Percentiles rank a stretch among this genome's conserved stretches.
Evolutionary conservation across 1,140 invertebrate species (phyloP).

Genomic region (Drosophila nigromelanica): DNA sequence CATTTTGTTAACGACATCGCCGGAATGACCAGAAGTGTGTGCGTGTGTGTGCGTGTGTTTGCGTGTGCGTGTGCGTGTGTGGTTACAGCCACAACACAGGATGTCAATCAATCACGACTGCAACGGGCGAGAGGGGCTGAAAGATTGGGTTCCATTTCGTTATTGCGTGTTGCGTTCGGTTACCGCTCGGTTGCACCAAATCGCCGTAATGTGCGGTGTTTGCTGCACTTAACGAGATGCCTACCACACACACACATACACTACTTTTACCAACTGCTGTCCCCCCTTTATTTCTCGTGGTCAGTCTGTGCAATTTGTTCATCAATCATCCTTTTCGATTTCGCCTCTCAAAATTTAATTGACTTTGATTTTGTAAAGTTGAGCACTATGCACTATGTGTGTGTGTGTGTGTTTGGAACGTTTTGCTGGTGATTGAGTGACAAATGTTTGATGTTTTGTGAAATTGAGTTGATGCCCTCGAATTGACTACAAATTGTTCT

Average conservation of each 20-base stretch:
- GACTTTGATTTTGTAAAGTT: slow-evolving; percentile 68
- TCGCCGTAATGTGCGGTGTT: slow-evolving; percentile 73
- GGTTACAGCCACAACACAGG: slow-evolving; percentile 36
- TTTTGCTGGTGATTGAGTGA: slow-evolving; percentile 58
- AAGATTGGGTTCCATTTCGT: slow-evolving; percentile 52
- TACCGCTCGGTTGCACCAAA: slow-evolving; percentile 51
- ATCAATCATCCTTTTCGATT: slow-evolving; percentile 64
- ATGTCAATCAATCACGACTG: slow-evolving; percentile 68
- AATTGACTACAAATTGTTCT: background rate
- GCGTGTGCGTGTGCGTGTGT: slow-evolving; percentile 34
- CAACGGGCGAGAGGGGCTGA: slow-evolving; percentile 2
- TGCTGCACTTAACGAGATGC: slow-evolving; percentile 71
- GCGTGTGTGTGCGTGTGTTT: background rate
- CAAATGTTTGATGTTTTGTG: slow-evolving; percentile 52
- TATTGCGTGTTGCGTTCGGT: slow-evolving; percentile 27
- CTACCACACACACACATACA: slow-evolving; percentile 7
- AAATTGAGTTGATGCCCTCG: slow-evolving; percentile 35
- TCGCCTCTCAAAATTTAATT: slow-evolving; percentile 73
- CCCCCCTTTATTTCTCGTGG: slow-evolving; percentile 16
- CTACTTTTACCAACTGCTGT: background rate
- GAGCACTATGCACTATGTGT: slow-evolving; percentile 9
- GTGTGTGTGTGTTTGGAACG: slow-evolving; percentile 43
- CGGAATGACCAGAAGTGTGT: slow-evolving; percentile 17
- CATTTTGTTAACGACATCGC: slow-evolving; percentile 40
- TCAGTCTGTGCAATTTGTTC: slow-evolving; percentile 56